Conservation (phyloP, 2,113 vertebrate species). For the Marmota flaviventris region DNA sequence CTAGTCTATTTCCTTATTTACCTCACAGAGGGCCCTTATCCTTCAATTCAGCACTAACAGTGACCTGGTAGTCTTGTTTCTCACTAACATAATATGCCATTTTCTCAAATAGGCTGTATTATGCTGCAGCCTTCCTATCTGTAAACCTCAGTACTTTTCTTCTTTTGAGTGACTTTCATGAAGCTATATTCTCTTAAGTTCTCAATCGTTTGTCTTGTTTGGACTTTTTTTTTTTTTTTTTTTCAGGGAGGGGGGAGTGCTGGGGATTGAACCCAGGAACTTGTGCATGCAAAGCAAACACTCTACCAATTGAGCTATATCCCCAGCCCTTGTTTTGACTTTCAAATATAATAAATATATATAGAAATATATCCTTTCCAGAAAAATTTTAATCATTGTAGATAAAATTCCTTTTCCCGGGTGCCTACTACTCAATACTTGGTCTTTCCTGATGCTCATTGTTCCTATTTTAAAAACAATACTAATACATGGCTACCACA, state of each 20-base stretch:
- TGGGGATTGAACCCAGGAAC: too few relatives aligned
- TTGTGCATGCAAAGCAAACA: too few relatives aligned
- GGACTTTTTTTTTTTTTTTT: neutral
- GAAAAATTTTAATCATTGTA: neutral
- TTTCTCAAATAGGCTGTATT: slow-evolving; percentile 24
- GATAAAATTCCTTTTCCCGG: neutral
- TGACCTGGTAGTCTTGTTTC: neutral
- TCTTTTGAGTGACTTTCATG: neutral
- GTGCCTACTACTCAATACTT: neutral
- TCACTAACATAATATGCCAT: neutral
- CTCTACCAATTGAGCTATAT: too few relatives aligned
- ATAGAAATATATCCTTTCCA: slow-evolving; percentile 2
- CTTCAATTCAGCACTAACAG: slow-evolving; percentile 25
- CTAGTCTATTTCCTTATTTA: slow-evolving; percentile 19
- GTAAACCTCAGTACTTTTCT: neutral
- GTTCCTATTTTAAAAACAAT: neutral
- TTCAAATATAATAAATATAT: neutral
- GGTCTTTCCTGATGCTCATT: neutral
- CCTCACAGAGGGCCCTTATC: neutral
- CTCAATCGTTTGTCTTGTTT: neutral
- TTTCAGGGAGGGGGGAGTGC: too few relatives aligned
- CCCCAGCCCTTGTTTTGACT: neutral
- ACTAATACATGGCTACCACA: neutral
- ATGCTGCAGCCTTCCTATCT: neutral
- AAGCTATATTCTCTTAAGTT: slow-evolving; percentile 5